Base-by-base conservation (phyloP, 2,113 vertebrate species). In the Ceyx melanurus region DNA sequence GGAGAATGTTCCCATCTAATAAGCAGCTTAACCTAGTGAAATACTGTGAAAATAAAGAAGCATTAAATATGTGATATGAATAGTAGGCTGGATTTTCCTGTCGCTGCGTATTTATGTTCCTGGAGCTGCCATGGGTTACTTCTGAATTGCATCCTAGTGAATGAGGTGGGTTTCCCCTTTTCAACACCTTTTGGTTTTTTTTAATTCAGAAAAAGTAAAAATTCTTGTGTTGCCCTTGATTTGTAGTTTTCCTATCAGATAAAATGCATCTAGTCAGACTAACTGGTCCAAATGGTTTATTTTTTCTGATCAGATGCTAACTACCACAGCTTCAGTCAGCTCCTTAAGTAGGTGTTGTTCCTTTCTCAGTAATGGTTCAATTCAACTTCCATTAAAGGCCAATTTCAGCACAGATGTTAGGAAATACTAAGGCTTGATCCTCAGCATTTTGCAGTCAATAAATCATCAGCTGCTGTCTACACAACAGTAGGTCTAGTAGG, bases 1-100 rank as follows among this genome's bases (percentile, higher is more conserved):
- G 77, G 71, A 82, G 77, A 73, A 93, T 80, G 82, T 85, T 65
- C 89, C 94, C 87, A 67, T 67, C 78, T 91, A 96, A 94, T 85
- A 93, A 91, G 89, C 89, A 74, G 91, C 75, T 91, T 91, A 96
- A 77, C 87, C 77, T 74, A 53, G 82, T 71, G 15, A 67, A 72
- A 86, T 83, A 71, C 82, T 92, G 85, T 86, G 89, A 86, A 86
- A 92, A 81, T 62, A 83, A 87, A 93, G 89, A 73, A 88, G 87
- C 82, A 72, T 92, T 84, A 88, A 95, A 85, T 85, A 87, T 93
- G 72, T 57, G 92, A 89, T 89, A 72, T 75, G 76, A 88, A 74
- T 80, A 25, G 82, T 3, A 77, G 87, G 56, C 84, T 89, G 94
- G 56, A 87, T 93, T 91, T 92, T 78, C 89, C 65, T 91, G 91